Percentiles rank a stretch among this genome's conserved stretches.
Evolutionary conservation across 2,113 vertebrate species (phyloP).

Genomic region (Oostethus manadensis): DNA sequence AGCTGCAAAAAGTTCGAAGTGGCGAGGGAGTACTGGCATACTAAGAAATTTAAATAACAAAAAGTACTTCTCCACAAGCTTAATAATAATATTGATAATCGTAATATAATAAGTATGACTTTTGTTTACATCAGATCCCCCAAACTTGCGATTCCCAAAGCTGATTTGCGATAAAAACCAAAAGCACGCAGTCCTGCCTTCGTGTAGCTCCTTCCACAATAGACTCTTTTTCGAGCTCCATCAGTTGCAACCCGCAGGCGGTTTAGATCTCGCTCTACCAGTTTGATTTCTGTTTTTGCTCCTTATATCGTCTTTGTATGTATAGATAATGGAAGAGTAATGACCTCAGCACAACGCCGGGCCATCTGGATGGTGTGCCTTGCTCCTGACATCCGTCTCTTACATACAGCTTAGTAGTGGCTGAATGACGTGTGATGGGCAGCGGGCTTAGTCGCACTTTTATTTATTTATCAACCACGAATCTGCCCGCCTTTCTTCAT

Average conservation of each 20-base stretch:
- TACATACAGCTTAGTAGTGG: neutral
- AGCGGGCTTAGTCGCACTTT: neutral
- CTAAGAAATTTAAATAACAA: no score
- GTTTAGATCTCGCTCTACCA: constrained; percentile 6
- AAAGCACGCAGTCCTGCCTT: neutral
- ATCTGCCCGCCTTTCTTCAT: constrained; percentile 5
- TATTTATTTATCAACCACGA: neutral
- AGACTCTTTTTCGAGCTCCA: neutral
- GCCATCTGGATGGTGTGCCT: constrained; percentile 23
- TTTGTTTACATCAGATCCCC: neutral
- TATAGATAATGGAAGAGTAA: constrained; percentile 36
- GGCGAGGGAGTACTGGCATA: no score
- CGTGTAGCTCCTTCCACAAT: neutral
- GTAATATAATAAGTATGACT: neutral
- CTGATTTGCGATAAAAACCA: neutral
- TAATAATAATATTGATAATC: no score
- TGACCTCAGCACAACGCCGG: constrained; percentile 26
- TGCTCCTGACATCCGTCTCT: neutral
- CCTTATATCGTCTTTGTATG: constrained; percentile 17
- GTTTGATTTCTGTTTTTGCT: constrained; percentile 7
- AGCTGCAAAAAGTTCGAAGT: no score
- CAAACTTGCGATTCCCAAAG: neutral
- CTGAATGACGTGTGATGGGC: neutral
- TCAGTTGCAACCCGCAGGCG: neutral
- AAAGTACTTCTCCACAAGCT: no score